phyloP scores from a whole-genome alignment of 1,140 invertebrate species.

The Meloidogyne chitwoodi region DNA sequence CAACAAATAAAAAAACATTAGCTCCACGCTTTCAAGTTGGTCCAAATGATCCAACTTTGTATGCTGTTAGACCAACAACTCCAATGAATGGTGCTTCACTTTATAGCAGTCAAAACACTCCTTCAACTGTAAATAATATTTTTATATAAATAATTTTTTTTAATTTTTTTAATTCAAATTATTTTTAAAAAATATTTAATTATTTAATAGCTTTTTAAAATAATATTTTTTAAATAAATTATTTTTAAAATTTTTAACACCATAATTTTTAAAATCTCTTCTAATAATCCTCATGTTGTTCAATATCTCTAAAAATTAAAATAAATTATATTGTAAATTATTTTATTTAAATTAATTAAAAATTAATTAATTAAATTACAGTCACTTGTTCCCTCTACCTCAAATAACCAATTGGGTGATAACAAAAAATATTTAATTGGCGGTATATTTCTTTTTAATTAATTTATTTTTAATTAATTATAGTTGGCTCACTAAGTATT shows the following conservation, averaged over 20 bases:
- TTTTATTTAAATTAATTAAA: not conserved
- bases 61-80: slow-evolving; percentile 14
- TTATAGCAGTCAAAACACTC: not conserved
- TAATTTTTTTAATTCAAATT: too few relatives aligned
- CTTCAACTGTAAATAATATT: not conserved
- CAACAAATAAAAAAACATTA: not conserved
- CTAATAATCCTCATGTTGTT: not conserved
- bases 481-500: slow-evolving; percentile 11
- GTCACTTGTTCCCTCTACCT: not conserved
- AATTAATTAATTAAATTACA: not conserved
- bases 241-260: not conserved
- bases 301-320: not conserved
- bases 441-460: not conserved
- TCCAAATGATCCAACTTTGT: slow-evolving; percentile 14
- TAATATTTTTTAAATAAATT: too few relatives aligned
- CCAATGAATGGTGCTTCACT: slow-evolving; percentile 16
- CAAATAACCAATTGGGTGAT: not conserved
- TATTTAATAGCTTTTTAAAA: too few relatives aligned
- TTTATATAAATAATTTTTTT: not conserved
- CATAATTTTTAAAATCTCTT: too few relatives aligned
- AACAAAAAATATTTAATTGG: slow-evolving; percentile 12
- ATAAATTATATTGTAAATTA: not conserved
- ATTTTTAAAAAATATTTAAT: too few relatives aligned
- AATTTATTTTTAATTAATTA: not conserved
- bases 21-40: slow-evolving; percentile 5